Evolutionary conservation across 2,113 vertebrate genomes (phyloP).

Genomic region (Gulo gulo): DNA sequence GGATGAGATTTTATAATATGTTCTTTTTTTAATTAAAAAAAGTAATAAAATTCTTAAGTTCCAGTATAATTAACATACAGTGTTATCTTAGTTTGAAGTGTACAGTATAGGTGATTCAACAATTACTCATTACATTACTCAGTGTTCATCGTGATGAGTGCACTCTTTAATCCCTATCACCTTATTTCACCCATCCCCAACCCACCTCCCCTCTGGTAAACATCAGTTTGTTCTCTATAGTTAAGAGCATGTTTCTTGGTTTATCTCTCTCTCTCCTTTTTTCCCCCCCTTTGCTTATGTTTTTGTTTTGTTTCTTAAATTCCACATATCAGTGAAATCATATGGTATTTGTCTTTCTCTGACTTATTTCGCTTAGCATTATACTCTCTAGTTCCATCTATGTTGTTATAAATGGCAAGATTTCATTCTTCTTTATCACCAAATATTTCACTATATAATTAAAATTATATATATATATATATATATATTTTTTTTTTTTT

Average conservation of each 20-base stretch:
- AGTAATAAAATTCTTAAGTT: neutral
- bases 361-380: neutral
- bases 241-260: too few relatives aligned
- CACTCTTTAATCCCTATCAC: neutral
- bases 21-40: neutral
- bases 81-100: neutral
- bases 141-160: neutral
- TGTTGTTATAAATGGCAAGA: neutral
- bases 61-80: neutral
- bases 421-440: neutral
- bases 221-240: too few relatives aligned
- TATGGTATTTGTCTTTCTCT: neutral
- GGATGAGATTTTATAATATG: neutral
- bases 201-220: too few relatives aligned
- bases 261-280: too few relatives aligned
- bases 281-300: too few relatives aligned
- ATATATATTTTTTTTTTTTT: neutral
- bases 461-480: too few relatives aligned
- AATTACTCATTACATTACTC: neutral
- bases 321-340: too few relatives aligned
- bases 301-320: too few relatives aligned
- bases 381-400: neutral
- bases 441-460: neutral
- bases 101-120: neutral
- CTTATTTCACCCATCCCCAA: neutral